Evolutionary conservation across 2,797 vertebrate genomes (phyloP).

Genomic region (Sebastes diploproa): DNA sequence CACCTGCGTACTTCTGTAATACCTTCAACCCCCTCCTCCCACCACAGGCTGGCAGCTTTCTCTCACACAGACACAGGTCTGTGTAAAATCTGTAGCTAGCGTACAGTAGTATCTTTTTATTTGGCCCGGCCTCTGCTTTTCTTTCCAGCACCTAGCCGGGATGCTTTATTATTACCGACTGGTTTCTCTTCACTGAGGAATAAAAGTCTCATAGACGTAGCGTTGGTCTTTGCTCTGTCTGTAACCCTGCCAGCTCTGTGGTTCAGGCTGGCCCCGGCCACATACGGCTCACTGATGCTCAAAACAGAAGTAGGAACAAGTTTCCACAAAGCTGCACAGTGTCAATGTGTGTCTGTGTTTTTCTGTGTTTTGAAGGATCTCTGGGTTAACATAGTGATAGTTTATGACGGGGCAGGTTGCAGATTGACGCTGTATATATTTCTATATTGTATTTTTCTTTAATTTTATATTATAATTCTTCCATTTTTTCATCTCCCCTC

Average conservation of each 20-base stretch:
- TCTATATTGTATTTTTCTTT: neutral
- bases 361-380: slow-evolving; percentile 2
- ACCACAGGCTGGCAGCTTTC: neutral
- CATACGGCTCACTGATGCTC: slow-evolving; percentile 33
- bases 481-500: neutral
- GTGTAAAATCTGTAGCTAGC: neutral
- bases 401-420: neutral
- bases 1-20: slow-evolving; percentile 20
- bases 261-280: slow-evolving; percentile 37
- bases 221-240: slow-evolving; percentile 1
- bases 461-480: neutral
- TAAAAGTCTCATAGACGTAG: slow-evolving; percentile 26
- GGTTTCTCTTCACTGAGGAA: slow-evolving; percentile 34
- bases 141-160: slow-evolving; percentile 17
- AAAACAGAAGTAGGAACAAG: slow-evolving; percentile 30
- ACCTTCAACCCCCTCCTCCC: neutral
- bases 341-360: slow-evolving; percentile 24
- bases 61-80: neutral
- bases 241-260: slow-evolving; percentile 39
- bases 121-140: neutral
- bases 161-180: slow-evolving; percentile 29
- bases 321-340: slow-evolving; percentile 43
- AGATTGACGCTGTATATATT: neutral
- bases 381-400: neutral
- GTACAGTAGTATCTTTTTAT: slow-evolving; percentile 15